Percentiles rank a stretch among this genome's conserved stretches.
These are phyloP conservation scores for Nothura maculosa DNA, from an alignment of 2,797 vertebrate genomes.

Conservation along the genomic window DNA sequence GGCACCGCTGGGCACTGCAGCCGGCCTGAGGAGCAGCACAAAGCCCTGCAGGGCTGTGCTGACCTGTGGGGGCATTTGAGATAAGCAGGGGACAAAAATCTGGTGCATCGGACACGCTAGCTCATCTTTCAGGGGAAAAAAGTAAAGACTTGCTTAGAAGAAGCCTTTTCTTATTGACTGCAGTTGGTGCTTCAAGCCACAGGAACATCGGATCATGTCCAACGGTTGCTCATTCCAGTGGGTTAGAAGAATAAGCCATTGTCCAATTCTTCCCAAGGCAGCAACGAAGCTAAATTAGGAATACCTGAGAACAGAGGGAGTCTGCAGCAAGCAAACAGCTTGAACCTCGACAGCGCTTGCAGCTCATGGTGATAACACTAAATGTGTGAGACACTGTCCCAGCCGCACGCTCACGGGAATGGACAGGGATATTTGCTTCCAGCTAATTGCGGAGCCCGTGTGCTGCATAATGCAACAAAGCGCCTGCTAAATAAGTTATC, in stretches of 20 bases:
- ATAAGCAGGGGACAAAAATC: background rate
- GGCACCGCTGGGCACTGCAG: no score
- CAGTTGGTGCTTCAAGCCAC: background rate
- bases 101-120: background rate
- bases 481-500: conserved; percentile 13
- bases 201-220: background rate
- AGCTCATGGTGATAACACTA: background rate
- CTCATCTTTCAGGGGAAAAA: conserved; percentile 15
- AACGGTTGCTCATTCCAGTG: background rate
- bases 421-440: conserved; percentile 40
- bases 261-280: background rate
- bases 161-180: background rate
- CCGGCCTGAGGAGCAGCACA: no score
- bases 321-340: background rate
- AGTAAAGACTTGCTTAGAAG: background rate
- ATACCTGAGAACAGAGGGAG: conserved; percentile 1
- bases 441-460: conserved; percentile 17
- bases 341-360: background rate
- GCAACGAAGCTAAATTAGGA: background rate
- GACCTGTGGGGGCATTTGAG: background rate
- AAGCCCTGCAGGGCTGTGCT: background rate
- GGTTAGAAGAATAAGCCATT: background rate
- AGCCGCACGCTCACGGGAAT: background rate
- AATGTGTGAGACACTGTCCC: background rate
- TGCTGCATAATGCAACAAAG: background rate